Conservation (phyloP, 2,113 vertebrate genomes). For the Dipodomys ordii region DNA sequence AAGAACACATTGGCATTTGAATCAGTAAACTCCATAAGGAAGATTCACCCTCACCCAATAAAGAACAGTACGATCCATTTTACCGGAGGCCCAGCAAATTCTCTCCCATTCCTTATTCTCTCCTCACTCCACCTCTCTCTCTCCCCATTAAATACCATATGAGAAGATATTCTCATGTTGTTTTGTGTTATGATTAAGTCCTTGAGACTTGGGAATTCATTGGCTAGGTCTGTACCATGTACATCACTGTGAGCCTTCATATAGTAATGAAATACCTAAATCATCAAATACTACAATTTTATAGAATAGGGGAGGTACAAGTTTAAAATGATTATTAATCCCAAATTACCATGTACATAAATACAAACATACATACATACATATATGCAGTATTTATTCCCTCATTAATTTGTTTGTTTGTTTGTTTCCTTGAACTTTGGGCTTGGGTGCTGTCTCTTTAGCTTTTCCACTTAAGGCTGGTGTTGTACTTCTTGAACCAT, state of each 20-base stretch:
- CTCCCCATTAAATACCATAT: too few relatives aligned
- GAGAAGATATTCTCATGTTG: too few relatives aligned
- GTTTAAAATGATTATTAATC: not conserved
- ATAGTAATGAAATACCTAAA: not conserved
- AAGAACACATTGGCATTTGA: not conserved
- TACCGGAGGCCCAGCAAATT: too few relatives aligned
- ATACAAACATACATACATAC: not conserved
- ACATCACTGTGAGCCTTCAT: not conserved
- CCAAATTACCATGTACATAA: not conserved
- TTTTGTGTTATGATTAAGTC: not conserved
- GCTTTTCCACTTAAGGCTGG: too few relatives aligned
- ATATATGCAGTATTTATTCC: not conserved
- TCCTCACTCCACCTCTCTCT: too few relatives aligned
- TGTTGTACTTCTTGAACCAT: too few relatives aligned
- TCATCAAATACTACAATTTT: not conserved
- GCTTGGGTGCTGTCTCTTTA: too few relatives aligned
- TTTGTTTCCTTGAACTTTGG: too few relatives aligned
- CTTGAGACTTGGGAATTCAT: not conserved
- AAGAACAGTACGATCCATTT: not conserved
- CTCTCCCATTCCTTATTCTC: too few relatives aligned
- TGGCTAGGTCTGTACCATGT: not conserved
- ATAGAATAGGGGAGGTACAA: not conserved
- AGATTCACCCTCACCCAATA: not conserved
- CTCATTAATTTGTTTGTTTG: too few relatives aligned
- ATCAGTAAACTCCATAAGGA: not conserved